Conservation (phyloP, 2,113 vertebrate genomes). For the Capreolus pygargus region DNA sequence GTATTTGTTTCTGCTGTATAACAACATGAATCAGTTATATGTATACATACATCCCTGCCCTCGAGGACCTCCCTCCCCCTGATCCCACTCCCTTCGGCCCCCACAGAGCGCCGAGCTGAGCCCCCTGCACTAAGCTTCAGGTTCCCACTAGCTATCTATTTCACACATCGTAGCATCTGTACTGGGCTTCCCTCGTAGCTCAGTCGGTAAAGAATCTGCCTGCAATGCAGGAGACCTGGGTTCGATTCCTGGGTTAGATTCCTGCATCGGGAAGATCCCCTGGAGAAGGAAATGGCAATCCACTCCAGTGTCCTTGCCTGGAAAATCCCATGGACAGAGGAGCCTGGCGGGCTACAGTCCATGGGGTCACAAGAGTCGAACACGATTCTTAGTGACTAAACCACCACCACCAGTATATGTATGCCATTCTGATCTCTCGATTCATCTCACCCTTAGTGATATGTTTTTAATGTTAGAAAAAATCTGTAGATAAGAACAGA, state of each 20-base stretch:
- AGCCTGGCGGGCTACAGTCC: too few relatives aligned
- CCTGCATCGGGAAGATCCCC: too few relatives aligned
- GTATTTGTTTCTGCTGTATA: neutral
- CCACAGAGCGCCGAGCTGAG: neutral
- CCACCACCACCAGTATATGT: neutral
- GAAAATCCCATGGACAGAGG: too few relatives aligned
- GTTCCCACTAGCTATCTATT: neutral
- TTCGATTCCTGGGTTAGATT: too few relatives aligned
- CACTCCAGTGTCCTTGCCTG: too few relatives aligned
- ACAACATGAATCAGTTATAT: neutral
- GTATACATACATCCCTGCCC: neutral
- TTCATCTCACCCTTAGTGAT: neutral
- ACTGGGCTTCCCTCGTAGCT: neutral
- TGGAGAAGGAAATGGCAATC: too few relatives aligned
- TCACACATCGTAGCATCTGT: neutral
- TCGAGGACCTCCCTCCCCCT: neutral
- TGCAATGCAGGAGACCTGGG: too few relatives aligned
- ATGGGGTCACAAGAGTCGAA: too few relatives aligned
- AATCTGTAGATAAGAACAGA: neutral
- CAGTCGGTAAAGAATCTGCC: too few relatives aligned
- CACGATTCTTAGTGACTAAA: too few relatives aligned
- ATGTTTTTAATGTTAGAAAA: neutral
- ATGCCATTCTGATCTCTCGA: neutral
- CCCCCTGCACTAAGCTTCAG: neutral
- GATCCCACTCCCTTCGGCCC: neutral